Evolutionary conservation across 2,113 vertebrate genomes (phyloP).

Genomic region (Tringa solitaria): DNA sequence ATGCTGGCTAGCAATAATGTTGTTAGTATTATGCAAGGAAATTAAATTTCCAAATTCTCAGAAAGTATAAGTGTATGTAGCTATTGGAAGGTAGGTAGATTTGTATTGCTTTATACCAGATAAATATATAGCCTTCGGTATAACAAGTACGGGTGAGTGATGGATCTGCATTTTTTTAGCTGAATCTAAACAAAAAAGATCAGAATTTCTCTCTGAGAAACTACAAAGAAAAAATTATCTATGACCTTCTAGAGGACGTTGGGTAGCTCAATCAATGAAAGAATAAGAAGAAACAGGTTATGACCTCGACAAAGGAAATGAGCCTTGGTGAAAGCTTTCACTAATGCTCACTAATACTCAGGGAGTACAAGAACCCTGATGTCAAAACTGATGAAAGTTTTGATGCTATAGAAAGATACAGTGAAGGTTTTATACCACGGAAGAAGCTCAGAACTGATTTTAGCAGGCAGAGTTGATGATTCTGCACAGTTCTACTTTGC

Average conservation of each 20-base stretch:
- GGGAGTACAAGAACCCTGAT: not conserved
- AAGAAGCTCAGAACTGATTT: not conserved
- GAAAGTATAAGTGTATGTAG: not conserved
- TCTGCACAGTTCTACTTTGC: not conserved
- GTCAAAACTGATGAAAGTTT: conserved; percentile 18
- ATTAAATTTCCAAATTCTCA: not conserved
- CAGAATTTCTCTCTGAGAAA: not conserved
- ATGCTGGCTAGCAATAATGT: not conserved
- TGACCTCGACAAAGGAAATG: conserved; percentile 5
- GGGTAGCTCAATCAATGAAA: not conserved
- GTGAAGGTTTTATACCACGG: not conserved
- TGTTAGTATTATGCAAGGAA: not conserved
- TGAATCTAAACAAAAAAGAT: not conserved
- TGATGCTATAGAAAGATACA: not conserved
- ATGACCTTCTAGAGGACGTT: not conserved
- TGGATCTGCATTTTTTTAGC: not conserved
- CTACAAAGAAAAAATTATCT: conserved; percentile 37
- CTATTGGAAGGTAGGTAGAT: not conserved
- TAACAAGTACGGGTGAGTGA: not conserved
- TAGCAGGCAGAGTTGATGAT: not conserved
- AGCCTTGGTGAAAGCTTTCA: not conserved
- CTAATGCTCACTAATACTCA: conserved; percentile 42
- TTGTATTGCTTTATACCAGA: not conserved
- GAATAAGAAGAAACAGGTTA: conserved; percentile 35
- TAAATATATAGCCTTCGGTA: not conserved